These are phyloP conservation scores for Gerris buenoi DNA, from an alignment of 1,140 invertebrate genomes.

Conservation along the genomic window DNA sequence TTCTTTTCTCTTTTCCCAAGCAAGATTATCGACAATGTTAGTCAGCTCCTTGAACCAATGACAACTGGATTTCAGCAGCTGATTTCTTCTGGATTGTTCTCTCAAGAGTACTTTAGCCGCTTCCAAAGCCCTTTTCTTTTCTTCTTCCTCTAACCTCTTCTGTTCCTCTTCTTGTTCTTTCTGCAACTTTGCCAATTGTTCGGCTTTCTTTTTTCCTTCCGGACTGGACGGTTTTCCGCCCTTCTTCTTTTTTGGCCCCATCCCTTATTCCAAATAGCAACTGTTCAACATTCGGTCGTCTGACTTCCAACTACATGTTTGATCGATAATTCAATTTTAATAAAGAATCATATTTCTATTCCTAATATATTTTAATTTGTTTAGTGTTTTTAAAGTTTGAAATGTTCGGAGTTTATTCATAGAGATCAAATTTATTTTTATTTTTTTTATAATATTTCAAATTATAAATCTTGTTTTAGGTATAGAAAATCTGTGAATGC, in stretches of 20 bases:
- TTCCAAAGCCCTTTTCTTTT: slow-evolving; percentile 9
- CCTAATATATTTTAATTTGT: too few relatives aligned
- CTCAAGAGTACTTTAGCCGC: slow-evolving; percentile 9
- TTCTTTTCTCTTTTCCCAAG: slow-evolving; percentile 11
- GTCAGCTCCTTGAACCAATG: slow-evolving; percentile 8
- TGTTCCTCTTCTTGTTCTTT: slow-evolving; percentile 15
- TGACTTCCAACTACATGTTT: too few relatives aligned
- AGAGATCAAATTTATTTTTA: too few relatives aligned
- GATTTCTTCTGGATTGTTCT: slow-evolving; percentile 13
- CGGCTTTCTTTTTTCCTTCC: slow-evolving; percentile 14
- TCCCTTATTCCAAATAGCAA: neutral
- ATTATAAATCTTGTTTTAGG: too few relatives aligned
- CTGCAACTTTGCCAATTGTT: slow-evolving; percentile 11
- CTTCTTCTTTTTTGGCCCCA: slow-evolving; percentile 15
- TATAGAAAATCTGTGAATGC: too few relatives aligned
- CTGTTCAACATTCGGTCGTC: neutral
- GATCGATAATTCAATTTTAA: too few relatives aligned
- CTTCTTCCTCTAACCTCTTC: slow-evolving; percentile 13
- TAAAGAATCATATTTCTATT: too few relatives aligned
- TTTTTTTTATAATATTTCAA: too few relatives aligned
- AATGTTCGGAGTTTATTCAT: too few relatives aligned
- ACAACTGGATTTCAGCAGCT: slow-evolving; percentile 4
- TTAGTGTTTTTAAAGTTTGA: too few relatives aligned
- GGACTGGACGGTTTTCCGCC: slow-evolving; percentile 8
- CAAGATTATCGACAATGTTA: slow-evolving; percentile 10